Evolutionary conservation across 2,113 vertebrate genomes (phyloP).

Genomic region (Marcusenius ussheri): DNA sequence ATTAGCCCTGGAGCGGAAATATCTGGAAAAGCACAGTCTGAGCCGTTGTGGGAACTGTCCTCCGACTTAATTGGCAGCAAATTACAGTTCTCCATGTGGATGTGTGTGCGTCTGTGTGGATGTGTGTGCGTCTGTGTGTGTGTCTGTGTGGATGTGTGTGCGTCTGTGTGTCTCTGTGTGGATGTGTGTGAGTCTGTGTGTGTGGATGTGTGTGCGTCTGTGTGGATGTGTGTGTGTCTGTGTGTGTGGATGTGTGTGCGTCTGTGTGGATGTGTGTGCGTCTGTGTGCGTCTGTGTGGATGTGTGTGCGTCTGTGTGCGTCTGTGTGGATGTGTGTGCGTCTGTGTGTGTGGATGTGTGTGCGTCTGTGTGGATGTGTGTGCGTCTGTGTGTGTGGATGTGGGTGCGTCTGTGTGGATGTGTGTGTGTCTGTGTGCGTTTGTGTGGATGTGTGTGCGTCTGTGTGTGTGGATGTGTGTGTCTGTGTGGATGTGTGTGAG

Average conservation of each 20-base stretch:
- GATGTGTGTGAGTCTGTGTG: background rate
- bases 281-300: no score
- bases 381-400: background rate
- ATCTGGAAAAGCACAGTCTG: constrained; percentile 14
- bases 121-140: constrained; percentile 12
- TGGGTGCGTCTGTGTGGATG: constrained; percentile 5
- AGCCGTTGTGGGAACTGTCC: constrained; percentile 13
- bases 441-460: no score
- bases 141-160: no score
- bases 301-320: background rate
- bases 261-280: no score
- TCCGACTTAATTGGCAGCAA: constrained; percentile 16
- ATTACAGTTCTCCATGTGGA: constrained; percentile 8
- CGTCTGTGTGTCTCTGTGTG: no score
- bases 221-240: no score
- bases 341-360: background rate
- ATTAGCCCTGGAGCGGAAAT: constrained; percentile 5
- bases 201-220: background rate
- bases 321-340: background rate
- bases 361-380: no score
- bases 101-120: constrained; percentile 16
- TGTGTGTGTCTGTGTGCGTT: background rate
- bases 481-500: background rate
- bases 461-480: background rate
- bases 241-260: no score